Percentiles rank a stretch among this genome's conserved stretches.
Evolutionary conservation across 2,888 invertebrate species (phyloP).

Genomic region (Apotomis capreana): DNA sequence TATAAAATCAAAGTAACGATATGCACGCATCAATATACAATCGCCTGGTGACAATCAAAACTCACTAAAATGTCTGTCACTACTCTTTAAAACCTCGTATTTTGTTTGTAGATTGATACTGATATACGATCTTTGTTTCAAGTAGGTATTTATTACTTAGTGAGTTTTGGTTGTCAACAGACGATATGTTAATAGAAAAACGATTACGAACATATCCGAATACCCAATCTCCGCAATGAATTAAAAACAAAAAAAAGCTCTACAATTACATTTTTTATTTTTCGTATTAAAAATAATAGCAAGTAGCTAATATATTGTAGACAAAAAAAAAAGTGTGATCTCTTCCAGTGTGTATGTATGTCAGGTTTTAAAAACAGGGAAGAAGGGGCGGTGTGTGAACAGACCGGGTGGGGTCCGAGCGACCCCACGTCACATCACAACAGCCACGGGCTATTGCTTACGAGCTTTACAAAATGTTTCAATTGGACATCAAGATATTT

Average conservation of each 20-base stretch:
- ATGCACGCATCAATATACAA: too few relatives aligned
- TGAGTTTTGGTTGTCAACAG: too few relatives aligned
- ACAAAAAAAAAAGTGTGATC: conserved; percentile 22
- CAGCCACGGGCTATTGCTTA: conserved; percentile 65
- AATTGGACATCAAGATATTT: conserved; percentile 53
- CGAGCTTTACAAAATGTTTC: conserved; percentile 57
- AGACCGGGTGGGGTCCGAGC: conserved; percentile 59
- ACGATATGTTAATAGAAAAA: too few relatives aligned
- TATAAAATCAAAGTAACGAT: too few relatives aligned
- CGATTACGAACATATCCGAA: too few relatives aligned
- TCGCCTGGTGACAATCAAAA: too few relatives aligned
- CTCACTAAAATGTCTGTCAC: too few relatives aligned
- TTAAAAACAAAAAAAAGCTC: not conserved
- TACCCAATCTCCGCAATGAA: too few relatives aligned
- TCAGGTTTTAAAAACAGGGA: conserved; percentile 48
- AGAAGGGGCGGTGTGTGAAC: conserved; percentile 67
- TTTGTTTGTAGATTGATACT: too few relatives aligned
- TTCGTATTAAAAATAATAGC: not conserved
- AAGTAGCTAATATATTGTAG: not conserved
- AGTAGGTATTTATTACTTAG: too few relatives aligned
- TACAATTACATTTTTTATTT: not conserved
- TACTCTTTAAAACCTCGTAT: too few relatives aligned
- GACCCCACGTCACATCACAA: conserved; percentile 57
- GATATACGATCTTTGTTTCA: too few relatives aligned
- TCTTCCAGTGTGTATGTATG: conserved; percentile 41